Evolutionary conservation across 2,797 vertebrate species (phyloP).

Genomic region (Typhlichthys eigenmanni): DNA sequence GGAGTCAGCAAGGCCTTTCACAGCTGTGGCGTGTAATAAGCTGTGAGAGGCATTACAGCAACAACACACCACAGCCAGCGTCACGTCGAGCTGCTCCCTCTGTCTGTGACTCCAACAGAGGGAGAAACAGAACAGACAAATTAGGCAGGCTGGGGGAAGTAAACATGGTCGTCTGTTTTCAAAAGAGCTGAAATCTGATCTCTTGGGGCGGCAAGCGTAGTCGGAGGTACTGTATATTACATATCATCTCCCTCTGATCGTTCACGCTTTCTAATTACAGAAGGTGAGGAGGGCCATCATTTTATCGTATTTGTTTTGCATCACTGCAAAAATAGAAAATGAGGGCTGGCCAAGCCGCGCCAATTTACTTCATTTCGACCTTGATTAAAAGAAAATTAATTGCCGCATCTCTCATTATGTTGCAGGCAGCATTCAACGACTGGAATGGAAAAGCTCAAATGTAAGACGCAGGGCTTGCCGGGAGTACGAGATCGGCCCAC

Average conservation of each 20-base stretch:
- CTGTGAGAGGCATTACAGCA: slow-evolving; percentile 85
- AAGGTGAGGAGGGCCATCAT: slow-evolving; percentile 99
- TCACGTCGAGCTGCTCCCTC: slow-evolving; percentile 80
- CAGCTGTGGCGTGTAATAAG: slow-evolving; percentile 85
- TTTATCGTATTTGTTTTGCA: slow-evolving; percentile 99
- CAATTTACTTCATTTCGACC: slow-evolving; percentile 99
- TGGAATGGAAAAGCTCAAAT: slow-evolving; percentile 74
- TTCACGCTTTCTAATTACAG: slow-evolving; percentile 99
- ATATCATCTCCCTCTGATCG: slow-evolving; percentile 93
- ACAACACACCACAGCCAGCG: slow-evolving; percentile 81
- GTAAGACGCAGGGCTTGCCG: slow-evolving; percentile 64
- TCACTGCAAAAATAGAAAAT: slow-evolving; percentile 99
- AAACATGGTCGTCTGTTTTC: slow-evolving; percentile 83
- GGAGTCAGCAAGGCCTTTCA: slow-evolving; percentile 84
- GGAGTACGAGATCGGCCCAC: slow-evolving; percentile 70
- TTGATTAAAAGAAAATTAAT: slow-evolving; percentile 99
- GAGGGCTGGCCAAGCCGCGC: slow-evolving; percentile 95
- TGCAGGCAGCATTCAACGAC: slow-evolving; percentile 92
- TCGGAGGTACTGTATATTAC: slow-evolving; percentile 79
- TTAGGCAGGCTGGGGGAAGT: slow-evolving; percentile 69
- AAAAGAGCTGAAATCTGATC: slow-evolving; percentile 85
- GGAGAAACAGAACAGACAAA: slow-evolving; percentile 66
- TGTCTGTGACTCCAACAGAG: slow-evolving; percentile 75
- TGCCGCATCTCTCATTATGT: slow-evolving; percentile 99
- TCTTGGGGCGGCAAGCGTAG: slow-evolving; percentile 76